phyloP scores from a whole-genome alignment of 2,113 vertebrate species.

The Tretioscincus oriximinensis region DNA sequence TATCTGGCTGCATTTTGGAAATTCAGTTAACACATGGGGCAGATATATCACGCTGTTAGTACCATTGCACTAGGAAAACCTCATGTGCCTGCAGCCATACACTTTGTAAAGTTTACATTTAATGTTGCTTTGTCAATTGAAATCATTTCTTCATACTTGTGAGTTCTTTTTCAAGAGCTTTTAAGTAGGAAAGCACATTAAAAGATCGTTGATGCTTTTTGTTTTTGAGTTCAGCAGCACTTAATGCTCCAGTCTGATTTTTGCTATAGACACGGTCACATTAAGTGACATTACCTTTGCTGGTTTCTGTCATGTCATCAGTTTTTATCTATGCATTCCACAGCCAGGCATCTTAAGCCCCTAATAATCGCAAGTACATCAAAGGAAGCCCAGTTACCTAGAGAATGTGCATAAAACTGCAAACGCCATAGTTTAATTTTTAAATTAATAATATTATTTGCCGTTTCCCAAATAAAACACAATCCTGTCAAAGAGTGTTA shows the following conservation, averaged over 20 bases:
- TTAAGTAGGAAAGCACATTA: too few species aligned
- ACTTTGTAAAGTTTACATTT: too few species aligned
- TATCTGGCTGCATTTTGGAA: too few species aligned
- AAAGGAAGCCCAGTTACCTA: conserved; percentile 70
- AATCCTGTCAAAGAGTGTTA: conserved; percentile 27
- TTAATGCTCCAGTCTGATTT: conserved; percentile 15
- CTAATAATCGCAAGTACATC: conserved; percentile 70
- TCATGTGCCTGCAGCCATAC: too few species aligned
- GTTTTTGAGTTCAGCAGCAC: background rate
- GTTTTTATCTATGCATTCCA: conserved; percentile 71
- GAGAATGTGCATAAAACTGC: conserved; percentile 50
- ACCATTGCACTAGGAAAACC: too few species aligned
- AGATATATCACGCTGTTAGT: too few species aligned
- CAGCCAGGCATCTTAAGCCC: conserved; percentile 61
- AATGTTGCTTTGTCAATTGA: too few species aligned
- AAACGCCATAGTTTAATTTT: conserved; percentile 61
- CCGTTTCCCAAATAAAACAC: conserved; percentile 10
- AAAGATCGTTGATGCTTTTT: conserved; percentile 6
- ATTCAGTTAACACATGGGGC: too few species aligned
- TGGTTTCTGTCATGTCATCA: conserved; percentile 62
- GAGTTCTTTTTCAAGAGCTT: too few species aligned
- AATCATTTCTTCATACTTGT: too few species aligned
- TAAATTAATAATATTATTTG: conserved; percentile 36
- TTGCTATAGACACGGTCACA: conserved; percentile 42
- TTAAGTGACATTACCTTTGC: conserved; percentile 52